Conservation (phyloP, 2,113 vertebrate genomes). For the Scartelaos histophorus region DNA sequence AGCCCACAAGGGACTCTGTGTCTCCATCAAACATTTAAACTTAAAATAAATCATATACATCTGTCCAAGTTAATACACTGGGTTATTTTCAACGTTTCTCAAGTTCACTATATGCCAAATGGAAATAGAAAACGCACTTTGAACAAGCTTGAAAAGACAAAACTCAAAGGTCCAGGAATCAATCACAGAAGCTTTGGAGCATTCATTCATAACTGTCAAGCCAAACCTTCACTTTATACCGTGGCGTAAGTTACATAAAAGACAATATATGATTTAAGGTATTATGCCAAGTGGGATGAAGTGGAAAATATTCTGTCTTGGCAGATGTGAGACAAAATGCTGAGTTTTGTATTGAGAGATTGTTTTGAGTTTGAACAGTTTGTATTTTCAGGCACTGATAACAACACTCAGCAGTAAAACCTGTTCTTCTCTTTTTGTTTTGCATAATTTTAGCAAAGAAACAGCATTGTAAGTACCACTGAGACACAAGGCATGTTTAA, state of each 20-base stretch:
- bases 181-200: background rate
- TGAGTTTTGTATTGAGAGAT: background rate
- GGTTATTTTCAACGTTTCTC: background rate
- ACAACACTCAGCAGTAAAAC: conserved; percentile 24
- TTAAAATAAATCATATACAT: background rate
- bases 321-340: conserved; percentile 6
- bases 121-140: background rate
- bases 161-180: conserved; percentile 5
- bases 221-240: background rate
- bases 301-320: background rate
- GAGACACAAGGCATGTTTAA: conserved; percentile 36
- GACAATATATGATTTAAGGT: background rate
- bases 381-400: conserved; percentile 24
- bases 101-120: background rate
- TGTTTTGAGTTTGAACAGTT: background rate
- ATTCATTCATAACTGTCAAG: conserved; percentile 2
- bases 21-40: background rate
- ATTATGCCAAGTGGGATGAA: background rate
- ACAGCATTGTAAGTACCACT: conserved; percentile 10
- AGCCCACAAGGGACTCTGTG: background rate
- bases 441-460: conserved; percentile 35
- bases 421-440: conserved; percentile 10
- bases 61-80: background rate
- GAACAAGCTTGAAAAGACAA: background rate
- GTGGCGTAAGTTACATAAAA: background rate